Base-by-base conservation (phyloP, 2,888 invertebrate genomes). In the Osedax fenrisi region DNA sequence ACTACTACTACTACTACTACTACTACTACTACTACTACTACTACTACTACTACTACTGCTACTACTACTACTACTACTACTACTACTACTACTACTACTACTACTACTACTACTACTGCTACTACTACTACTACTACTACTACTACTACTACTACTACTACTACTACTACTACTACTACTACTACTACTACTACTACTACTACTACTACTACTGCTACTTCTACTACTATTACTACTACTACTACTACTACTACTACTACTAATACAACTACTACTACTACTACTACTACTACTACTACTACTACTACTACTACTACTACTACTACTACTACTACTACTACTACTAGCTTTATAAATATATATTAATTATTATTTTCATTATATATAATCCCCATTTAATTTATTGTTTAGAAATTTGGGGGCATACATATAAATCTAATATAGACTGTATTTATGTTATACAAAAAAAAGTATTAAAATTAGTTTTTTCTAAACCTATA, bases 1-100 rank as follows among this genome's bases (percentile, higher is more conserved):
- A 26, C 68, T 68, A 68, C 68, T 68, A 68, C 68, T 68, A 68
- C 68, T 68, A 68, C 68, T 68, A 68, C 68, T 68, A 68, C 68
- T 68, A 68, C 68, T 68, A 68, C 68, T 68, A 68, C 68, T 68
- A 68, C 68, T 2, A 21, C 64, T 2, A 64, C n/a, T 62, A 2
- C 17, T 62, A 62, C 23, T 25, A 68, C 68, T 68, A 68, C 68
- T 68, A 68, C 68, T 68, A n/a, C 68, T 68, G 3, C 68, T 68
- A 22, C 26, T 23, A 2, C 68, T 68, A 3, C 68, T 68, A 68
- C 68, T 68, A 68, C 68, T 68, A 68, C 68, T 68, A 68, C 1
- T 23, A 26, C 68, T 68, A 68, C 68, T 68, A 68, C 68, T 68
- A 68, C 2, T 68, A 26, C 68, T 68, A 68, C 68, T 68, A 68